Percentiles rank a stretch among this genome's conserved stretches.
These are phyloP conservation scores for Bradynema listronoti DNA, from an alignment of 1,140 invertebrate genomes.

Conservation along the genomic window DNA sequence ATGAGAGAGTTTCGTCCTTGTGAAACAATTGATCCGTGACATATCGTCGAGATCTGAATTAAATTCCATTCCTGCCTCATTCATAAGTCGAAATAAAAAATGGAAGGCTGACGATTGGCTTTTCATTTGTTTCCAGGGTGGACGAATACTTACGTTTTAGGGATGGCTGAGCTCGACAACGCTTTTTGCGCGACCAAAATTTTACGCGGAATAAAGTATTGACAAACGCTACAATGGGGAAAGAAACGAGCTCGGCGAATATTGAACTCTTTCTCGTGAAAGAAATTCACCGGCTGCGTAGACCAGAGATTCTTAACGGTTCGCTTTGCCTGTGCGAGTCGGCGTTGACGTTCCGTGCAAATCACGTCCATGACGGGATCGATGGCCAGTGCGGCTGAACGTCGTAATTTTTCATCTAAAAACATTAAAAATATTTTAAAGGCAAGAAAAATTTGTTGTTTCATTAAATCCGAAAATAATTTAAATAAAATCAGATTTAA, in stretches of 20 bases:
- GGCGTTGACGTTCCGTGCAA: conserved; percentile 18
- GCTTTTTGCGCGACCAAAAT: conserved; percentile 1
- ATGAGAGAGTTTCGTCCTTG: conserved; percentile 11
- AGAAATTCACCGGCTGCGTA: conserved; percentile 26
- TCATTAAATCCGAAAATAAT: neutral
- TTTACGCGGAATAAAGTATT: conserved; percentile 22
- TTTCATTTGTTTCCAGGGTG: too few relatives aligned
- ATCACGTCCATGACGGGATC: neutral
- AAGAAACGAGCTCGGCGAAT: neutral
- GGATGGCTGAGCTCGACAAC: neutral
- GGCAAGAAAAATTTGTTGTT: neutral
- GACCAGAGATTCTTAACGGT: conserved; percentile 28
- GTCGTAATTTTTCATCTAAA: neutral
- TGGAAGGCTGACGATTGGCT: neutral
- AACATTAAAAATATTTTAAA: neutral
- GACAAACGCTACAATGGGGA: conserved; percentile 29
- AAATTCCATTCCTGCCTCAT: neutral
- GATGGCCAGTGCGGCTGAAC: neutral
- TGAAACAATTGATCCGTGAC: conserved; percentile 29
- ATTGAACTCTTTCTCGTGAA: conserved; percentile 22
- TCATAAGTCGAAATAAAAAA: neutral
- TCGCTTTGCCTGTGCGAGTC: conserved; percentile 14
- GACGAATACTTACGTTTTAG: neutral
- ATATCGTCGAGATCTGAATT: conserved; percentile 22
- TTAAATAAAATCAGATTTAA: neutral